Conservation (phyloP, 2,888 invertebrate genomes). For the Scaptomyza tumidula region DNA sequence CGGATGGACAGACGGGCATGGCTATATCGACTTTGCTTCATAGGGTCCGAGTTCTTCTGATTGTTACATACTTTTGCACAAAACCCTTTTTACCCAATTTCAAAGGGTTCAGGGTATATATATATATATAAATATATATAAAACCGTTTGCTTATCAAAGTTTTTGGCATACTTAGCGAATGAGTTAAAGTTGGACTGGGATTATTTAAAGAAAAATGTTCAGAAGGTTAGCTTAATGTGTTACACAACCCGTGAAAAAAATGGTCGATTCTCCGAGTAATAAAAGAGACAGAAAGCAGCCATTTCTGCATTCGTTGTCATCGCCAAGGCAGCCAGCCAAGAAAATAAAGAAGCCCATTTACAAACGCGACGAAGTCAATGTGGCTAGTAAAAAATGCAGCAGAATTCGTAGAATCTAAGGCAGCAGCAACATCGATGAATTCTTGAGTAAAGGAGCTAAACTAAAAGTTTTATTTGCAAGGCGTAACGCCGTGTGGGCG, state of each 20-base stretch:
- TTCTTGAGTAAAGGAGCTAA: slow-evolving; percentile 16
- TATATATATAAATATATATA: no score
- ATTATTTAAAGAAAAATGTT: background rate
- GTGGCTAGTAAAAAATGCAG: slow-evolving; percentile 20
- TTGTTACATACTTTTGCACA: no score
- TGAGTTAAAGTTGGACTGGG: background rate
- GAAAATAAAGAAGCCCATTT: slow-evolving; percentile 43
- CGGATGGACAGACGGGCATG: no score
- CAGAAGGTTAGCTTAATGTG: background rate
- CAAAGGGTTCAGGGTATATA: no score
- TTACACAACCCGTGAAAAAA: slow-evolving; percentile 8
- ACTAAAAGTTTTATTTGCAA: slow-evolving; percentile 47
- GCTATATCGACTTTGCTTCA: no score
- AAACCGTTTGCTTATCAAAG: no score
- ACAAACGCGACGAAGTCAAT: slow-evolving; percentile 29
- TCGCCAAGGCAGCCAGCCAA: slow-evolving; percentile 18
- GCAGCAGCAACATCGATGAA: slow-evolving; percentile 8
- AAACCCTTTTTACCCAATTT: no score
- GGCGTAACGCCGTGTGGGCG: slow-evolving; percentile 38
- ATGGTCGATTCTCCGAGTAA: background rate
- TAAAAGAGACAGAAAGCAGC: background rate
- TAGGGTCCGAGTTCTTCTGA: no score
- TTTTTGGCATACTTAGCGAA: background rate
- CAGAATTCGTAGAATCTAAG: slow-evolving; percentile 11
- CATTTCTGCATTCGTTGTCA: slow-evolving; percentile 24